These are phyloP conservation scores for Vanacampus margaritifer DNA, from an alignment of 2,113 vertebrate genomes.

Conservation along the genomic window DNA sequence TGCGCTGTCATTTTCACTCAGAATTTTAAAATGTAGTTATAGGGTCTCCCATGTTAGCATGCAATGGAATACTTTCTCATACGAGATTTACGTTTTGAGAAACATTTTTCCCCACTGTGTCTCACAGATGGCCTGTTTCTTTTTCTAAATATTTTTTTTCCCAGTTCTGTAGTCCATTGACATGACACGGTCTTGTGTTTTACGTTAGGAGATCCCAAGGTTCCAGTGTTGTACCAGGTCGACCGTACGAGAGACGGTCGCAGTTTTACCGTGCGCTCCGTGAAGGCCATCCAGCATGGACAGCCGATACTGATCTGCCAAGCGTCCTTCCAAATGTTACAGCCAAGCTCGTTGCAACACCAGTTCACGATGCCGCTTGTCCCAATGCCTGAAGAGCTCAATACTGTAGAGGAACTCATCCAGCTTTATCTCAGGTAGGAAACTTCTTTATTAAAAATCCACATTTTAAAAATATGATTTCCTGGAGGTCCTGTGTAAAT, in stretches of 20 bases:
- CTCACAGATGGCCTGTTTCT: no score
- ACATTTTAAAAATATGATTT: background rate
- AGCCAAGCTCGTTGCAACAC: constrained; percentile 82
- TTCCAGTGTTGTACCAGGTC: constrained; percentile 90
- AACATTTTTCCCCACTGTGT: no score
- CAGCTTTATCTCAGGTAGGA: constrained; percentile 79
- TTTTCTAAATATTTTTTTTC: no score
- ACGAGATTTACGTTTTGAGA: no score
- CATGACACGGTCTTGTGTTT: background rate
- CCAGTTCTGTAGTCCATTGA: no score
- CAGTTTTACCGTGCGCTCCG: constrained; percentile 87
- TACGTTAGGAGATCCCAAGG: constrained; percentile 82
- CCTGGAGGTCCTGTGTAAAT: background rate
- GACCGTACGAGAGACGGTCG: constrained; percentile 83
- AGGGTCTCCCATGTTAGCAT: no score
- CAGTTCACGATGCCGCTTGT: constrained; percentile 89
- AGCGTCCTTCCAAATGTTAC: constrained; percentile 83
- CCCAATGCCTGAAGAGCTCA: constrained; percentile 81
- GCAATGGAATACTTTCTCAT: no score
- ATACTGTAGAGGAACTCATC: constrained; percentile 77
- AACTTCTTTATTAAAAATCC: background rate
- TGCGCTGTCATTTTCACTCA: no score
- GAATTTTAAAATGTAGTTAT: no score
- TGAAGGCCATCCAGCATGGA: constrained; percentile 90
- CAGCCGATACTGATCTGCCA: constrained; percentile 88